These are phyloP conservation scores for Leptopilina drosophilae DNA, from an alignment of 2,888 invertebrate genomes.

Conservation along the genomic window DNA sequence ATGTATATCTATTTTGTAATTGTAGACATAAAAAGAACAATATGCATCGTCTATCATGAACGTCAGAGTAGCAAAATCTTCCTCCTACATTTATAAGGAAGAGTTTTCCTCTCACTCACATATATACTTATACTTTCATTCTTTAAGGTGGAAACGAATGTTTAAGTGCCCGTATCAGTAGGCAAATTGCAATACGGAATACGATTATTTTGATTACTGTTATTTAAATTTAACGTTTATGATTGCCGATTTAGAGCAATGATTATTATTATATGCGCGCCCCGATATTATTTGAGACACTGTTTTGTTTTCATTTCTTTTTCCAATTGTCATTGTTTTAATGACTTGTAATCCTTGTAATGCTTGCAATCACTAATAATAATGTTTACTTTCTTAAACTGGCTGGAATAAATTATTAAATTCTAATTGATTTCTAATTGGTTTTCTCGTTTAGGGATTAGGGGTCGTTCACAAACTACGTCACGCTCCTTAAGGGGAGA, in stretches of 20 bases:
- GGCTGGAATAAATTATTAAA: too few relatives aligned
- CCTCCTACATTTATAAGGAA: conserved; percentile 29
- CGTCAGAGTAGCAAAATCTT: conserved; percentile 21
- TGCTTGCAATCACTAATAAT: too few relatives aligned
- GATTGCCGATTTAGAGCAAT: not conserved
- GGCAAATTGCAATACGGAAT: not conserved
- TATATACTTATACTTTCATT: conserved; percentile 15
- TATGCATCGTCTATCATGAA: conserved; percentile 28
- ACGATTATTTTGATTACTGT: not conserved
- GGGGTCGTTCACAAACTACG: too few relatives aligned
- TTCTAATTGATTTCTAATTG: too few relatives aligned
- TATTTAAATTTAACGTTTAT: not conserved
- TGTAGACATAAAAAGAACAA: conserved; percentile 25
- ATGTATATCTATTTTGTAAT: conserved; percentile 14
- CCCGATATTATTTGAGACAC: not conserved
- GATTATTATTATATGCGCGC: not conserved
- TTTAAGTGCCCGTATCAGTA: conserved; percentile 13
- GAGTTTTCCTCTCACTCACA: conserved; percentile 32
- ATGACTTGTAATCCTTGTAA: not conserved
- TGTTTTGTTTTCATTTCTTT: too few relatives aligned
- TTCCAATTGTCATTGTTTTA: not conserved
- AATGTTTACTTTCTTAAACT: too few relatives aligned
- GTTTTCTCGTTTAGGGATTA: too few relatives aligned
- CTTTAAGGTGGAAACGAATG: conserved; percentile 22
- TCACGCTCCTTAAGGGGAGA: too few relatives aligned